Base-by-base conservation (phyloP, 2,888 invertebrate species). In the Hesperia comma region DNA sequence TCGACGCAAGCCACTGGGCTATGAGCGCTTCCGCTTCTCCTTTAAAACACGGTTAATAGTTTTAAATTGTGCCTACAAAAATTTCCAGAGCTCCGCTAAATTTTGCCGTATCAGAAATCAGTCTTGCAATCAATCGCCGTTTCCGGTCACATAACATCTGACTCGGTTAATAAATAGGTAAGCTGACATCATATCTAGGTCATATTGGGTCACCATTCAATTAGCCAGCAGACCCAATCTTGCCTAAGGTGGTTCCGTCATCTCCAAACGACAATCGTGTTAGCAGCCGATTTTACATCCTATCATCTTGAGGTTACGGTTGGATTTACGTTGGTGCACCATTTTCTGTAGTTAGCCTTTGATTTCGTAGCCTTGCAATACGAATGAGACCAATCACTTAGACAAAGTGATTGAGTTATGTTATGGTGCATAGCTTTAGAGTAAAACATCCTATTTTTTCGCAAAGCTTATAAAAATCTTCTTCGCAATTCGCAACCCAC, bases 331-430 rank as follows among this genome's bases (percentile, higher is more conserved):
- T 41, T 77, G 71, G 2, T 7, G 12, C 1, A 6, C 14, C 12
- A 33, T 68, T 72, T 76, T 78, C 78, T 81, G 82, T 83, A 79
- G 81, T 80, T 79, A 77, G 77, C 82, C 81, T 87, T 86, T 87
- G 88, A 90, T 90, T 89, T 83, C 86, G 83, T 85, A 82, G 80
- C 82, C 76, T 82, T 82, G 84, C 75, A 76, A 74, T 70, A 81
- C 80, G 83, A 80, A 85, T 86, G 84, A 83, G 81, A 82, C 85
- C 88, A 90, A 90, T 91, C 90, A 90, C 88, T 90, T 88, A 86
- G 80, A 75, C 78, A 86, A 88, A 90, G 89, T 89, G 87, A 89
- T 90, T 90, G 89, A 88, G 83, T 86, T 86, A 80, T n/a, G 83
- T 86, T 86, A 80, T n/a, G 19, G 63, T 66, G 64, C 19, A 64